phyloP scores from a whole-genome alignment of 2,113 vertebrate genomes.

The Ageneiosus marmoratus region DNA sequence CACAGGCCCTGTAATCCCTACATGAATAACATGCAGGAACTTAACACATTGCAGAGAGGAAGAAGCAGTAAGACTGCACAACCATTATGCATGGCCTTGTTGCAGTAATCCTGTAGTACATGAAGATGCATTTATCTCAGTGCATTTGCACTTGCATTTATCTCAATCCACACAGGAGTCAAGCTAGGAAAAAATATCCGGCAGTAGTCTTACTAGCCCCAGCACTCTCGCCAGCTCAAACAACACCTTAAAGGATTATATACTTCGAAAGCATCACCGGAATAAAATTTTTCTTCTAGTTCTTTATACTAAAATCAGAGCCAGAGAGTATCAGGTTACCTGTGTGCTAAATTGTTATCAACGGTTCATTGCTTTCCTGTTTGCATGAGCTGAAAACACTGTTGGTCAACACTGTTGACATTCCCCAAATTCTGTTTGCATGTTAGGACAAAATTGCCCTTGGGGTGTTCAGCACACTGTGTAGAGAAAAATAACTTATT shows the following conservation, averaged over 20 bases:
- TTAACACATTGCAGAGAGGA: neutral
- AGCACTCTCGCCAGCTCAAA: neutral
- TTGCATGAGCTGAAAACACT: neutral
- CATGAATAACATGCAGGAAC: neutral
- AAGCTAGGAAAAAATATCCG: neutral
- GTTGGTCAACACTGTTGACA: neutral
- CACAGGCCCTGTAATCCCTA: neutral
- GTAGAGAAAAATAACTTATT: neutral
- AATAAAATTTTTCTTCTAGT: slow-evolving; percentile 5
- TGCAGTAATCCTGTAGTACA: neutral
- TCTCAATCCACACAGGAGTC: neutral
- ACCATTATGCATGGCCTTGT: neutral
- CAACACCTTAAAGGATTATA: neutral
- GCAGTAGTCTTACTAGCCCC: neutral
- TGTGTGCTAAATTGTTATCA: neutral
- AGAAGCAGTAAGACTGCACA: neutral
- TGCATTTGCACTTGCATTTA: neutral
- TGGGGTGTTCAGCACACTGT: neutral
- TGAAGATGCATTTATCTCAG: neutral
- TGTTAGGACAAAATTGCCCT: neutral
- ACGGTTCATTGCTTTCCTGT: neutral
- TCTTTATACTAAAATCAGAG: neutral
- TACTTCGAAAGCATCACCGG: neutral
- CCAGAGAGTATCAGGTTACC: neutral
- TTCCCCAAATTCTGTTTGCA: slow-evolving; percentile 1